Conservation (phyloP, 2,113 vertebrate genomes). For the Entelurus aequoreus region DNA sequence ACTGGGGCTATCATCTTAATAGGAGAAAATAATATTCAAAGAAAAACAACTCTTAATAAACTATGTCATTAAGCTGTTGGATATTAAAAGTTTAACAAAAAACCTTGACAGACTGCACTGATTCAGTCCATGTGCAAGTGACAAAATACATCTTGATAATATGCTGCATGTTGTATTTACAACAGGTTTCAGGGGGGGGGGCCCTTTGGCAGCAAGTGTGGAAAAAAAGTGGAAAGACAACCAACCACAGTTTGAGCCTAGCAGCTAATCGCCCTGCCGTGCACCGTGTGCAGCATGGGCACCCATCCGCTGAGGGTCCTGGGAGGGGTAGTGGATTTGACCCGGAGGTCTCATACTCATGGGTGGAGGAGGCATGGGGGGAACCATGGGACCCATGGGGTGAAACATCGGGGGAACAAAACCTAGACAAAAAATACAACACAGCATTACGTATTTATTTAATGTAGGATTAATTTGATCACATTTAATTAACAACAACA, state of each 20-base stretch:
- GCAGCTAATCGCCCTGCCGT: constrained; percentile 75
- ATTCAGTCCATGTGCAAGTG: constrained; percentile 30
- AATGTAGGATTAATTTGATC: background rate
- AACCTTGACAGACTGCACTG: constrained; percentile 9
- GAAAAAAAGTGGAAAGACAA: background rate
- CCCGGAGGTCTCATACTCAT: constrained; percentile 90
- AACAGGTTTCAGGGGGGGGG: background rate
- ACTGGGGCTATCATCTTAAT: constrained; percentile 51
- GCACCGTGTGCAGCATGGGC: constrained; percentile 80
- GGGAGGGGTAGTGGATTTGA: constrained; percentile 93
- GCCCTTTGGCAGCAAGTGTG: constrained; percentile 7
- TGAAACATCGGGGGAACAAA: constrained; percentile 82
- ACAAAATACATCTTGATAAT: constrained; percentile 11
- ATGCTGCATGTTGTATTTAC: constrained; percentile 12
- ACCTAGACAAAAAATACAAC: constrained; percentile 65
- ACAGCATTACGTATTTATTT: constrained; percentile 1
- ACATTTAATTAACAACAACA: background rate
- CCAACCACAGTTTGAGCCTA: constrained; percentile 8
- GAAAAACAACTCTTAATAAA: constrained; percentile 38
- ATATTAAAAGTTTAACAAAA: constrained; percentile 35
- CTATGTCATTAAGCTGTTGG: constrained; percentile 25
- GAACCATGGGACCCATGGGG: constrained; percentile 83
- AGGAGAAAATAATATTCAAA: constrained; percentile 49
- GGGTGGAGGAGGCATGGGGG: constrained; percentile 77
- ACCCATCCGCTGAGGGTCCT: constrained; percentile 95